phyloP scores from a whole-genome alignment of 2,888 invertebrate species.

The Cactoblastis cactorum region DNA sequence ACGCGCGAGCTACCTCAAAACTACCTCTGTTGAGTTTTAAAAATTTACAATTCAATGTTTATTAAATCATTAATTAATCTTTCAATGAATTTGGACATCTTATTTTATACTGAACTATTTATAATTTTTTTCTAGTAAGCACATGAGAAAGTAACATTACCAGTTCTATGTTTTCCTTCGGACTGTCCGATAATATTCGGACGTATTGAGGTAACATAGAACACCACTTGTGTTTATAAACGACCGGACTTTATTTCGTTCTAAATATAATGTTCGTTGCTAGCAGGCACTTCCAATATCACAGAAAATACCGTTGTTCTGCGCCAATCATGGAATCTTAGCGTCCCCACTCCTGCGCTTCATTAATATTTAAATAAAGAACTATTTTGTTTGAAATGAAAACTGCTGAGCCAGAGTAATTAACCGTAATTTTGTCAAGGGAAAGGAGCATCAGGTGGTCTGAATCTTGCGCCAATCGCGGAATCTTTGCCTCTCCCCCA shows the following conservation, averaged over 20 bases:
- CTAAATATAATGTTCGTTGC: conserved; percentile 42
- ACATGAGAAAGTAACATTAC: neutral
- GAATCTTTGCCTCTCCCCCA: conserved; percentile 42
- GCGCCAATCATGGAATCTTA: conserved; percentile 35
- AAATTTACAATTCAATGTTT: too few relatives aligned
- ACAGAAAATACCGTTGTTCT: conserved; percentile 44
- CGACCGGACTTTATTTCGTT: conserved; percentile 51
- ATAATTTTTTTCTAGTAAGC: too few relatives aligned
- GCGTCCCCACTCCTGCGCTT: conserved; percentile 39
- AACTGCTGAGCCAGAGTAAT: too few relatives aligned
- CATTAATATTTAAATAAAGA: conserved; percentile 25
- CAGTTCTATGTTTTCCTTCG: conserved; percentile 28
- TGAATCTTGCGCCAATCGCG: conserved; percentile 37
- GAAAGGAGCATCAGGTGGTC: too few relatives aligned
- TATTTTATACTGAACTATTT: too few relatives aligned
- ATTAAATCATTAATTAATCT: too few relatives aligned
- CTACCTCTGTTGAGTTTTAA: too few relatives aligned
- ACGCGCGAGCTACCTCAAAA: too few relatives aligned
- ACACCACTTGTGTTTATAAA: conserved; percentile 64
- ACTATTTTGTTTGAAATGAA: neutral
- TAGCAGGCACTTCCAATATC: conserved; percentile 45
- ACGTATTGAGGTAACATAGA: too few relatives aligned
- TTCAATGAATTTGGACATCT: too few relatives aligned
- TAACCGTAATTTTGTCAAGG: too few relatives aligned
- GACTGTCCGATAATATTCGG: conserved; percentile 51